Evolutionary conservation across 2,797 vertebrate species (phyloP).

Genomic region (Garrulus glandarius): DNA sequence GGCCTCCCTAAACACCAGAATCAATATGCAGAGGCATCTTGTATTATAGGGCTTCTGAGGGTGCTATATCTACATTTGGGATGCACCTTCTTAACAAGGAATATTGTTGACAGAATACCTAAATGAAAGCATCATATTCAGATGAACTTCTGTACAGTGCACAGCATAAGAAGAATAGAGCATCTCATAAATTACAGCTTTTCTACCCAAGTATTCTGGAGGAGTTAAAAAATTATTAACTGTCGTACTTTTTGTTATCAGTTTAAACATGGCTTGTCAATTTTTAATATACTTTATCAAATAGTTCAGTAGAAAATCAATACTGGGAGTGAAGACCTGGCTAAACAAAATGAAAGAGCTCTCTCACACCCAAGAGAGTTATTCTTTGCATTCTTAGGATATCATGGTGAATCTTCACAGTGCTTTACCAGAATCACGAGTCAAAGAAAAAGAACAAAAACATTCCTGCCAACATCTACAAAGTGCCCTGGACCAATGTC

Average conservation of each 20-base stretch:
- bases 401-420: neutral
- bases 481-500: neutral
- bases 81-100: neutral
- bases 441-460: conserved; percentile 5
- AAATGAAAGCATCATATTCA: neutral
- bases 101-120: neutral
- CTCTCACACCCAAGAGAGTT: neutral
- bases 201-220: neutral
- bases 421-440: neutral
- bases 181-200: neutral
- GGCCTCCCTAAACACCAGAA: neutral
- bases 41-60: neutral
- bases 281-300: neutral
- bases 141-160: neutral
- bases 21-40: neutral
- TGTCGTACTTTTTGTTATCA: neutral
- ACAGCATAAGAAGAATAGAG: neutral
- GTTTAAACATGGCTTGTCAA: neutral
- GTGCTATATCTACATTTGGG: neutral
- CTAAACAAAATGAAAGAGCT: neutral
- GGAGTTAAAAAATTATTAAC: neutral
- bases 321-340: neutral
- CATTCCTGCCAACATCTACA: neutral
- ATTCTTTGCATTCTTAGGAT: neutral
- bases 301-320: neutral